phyloP scores from a whole-genome alignment of 1,140 invertebrate species.

The Saxidomus purpurata region DNA sequence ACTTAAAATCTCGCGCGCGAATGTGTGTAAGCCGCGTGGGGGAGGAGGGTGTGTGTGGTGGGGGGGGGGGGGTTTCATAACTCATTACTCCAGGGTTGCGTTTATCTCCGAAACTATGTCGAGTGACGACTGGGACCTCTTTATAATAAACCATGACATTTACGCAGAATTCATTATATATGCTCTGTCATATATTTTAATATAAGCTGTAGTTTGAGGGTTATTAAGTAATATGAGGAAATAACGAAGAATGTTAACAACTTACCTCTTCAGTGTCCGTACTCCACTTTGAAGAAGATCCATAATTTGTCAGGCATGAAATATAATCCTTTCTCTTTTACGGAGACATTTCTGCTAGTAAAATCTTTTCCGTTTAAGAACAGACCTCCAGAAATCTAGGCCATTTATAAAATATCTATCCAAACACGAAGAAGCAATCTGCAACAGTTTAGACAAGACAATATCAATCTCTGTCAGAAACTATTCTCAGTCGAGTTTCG shows the following conservation, averaged over 20 bases:
- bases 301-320: not conserved
- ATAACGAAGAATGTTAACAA: not conserved
- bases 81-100: too few relatives aligned
- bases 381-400: not conserved
- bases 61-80: too few relatives aligned
- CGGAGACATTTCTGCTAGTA: not conserved
- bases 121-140: too few relatives aligned
- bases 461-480: not conserved
- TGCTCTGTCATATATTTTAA: not conserved
- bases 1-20: too few relatives aligned
- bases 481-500: not conserved
- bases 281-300: slow-evolving; percentile 26
- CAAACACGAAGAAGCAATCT: not conserved
- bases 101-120: too few relatives aligned
- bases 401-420: not conserved
- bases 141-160: too few relatives aligned
- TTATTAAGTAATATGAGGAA: too few relatives aligned
- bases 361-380: not conserved
- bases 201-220: not conserved
- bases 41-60: too few relatives aligned
- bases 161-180: too few relatives aligned
- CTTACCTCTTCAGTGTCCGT: slow-evolving; percentile 8
- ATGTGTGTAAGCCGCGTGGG: too few relatives aligned
- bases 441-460: not conserved
- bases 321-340: not conserved